Base-by-base conservation (phyloP, 2,888 invertebrate species). In the Heliconius aoede region DNA sequence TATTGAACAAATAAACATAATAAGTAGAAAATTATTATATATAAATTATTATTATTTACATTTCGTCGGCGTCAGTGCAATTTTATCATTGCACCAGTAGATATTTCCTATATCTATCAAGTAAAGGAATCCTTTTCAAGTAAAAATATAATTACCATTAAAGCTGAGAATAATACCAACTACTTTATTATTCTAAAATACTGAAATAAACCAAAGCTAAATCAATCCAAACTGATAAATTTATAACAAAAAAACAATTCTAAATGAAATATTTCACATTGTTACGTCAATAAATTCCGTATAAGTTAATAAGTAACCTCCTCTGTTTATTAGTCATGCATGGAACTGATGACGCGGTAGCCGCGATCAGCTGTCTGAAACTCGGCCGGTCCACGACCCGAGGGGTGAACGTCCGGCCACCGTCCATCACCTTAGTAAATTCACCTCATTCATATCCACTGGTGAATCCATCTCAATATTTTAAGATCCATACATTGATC, bases 301-400 rank as follows among this genome's bases (percentile, higher is more conserved):
- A 81, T 80, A 82, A 81, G 83, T 84, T 81, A 80, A 82, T 79
- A 81, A 82, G 82, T 87, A 90, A 87, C 87, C 46, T 46, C 46
- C 18, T 46, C 84, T 84, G 85, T 87, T 86, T 86, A 84, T 88
- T 86, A 87, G 86, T 86, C 85, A 86, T 85, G 79, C 82, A 81
- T 82, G 79, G 84, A 36, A 36, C 81, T 82, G 81, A 81, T 80
- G 84, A 83, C 84, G 86, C 75, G 68, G 69, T 51, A 80, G 82
- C 67, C 79, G 77, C 87, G 91, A 92, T 93, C 93, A 93, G 93
- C 92, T 94, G 93, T 84, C 83, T 84, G 85, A 86, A 91, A 90
- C 89, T 92, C 89, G 92, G 92, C 85, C 91, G 94, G 93, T 93
- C 93, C 86, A 82, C 90, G 92, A 91, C 93, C 91, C 85, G 82